These are phyloP conservation scores for Tokudaia muenninki DNA, from an alignment of 2,797 vertebrate genomes.

Conservation along the genomic window DNA sequence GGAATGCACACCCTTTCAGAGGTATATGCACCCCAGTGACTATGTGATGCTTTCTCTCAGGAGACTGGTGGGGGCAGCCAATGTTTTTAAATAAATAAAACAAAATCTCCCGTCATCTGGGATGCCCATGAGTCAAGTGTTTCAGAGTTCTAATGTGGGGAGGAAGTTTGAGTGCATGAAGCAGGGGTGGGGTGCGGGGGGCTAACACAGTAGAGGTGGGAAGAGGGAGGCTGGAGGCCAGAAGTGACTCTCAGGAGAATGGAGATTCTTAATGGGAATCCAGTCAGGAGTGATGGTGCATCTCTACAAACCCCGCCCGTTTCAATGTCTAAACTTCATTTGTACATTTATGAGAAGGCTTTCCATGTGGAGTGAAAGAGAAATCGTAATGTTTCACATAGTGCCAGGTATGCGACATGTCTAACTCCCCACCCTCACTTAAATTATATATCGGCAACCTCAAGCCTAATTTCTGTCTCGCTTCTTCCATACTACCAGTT, in stretches of 20 bases:
- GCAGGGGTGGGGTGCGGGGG: neutral
- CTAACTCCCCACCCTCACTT: too few relatives aligned
- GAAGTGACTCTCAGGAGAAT: neutral
- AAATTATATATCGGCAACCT: neutral
- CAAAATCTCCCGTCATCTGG: constrained; percentile 57
- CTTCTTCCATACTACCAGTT: neutral
- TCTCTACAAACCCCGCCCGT: neutral
- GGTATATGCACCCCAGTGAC: constrained; percentile 52
- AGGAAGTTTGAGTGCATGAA: neutral
- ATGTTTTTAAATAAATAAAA: constrained; percentile 75
- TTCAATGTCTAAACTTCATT: neutral
- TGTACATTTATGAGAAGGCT: neutral
- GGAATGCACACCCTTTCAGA: constrained; percentile 66
- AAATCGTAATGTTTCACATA: neutral
- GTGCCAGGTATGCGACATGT: accelerated
- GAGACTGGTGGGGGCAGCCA: constrained; percentile 64
- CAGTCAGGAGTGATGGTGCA: neutral
- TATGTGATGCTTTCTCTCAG: constrained; percentile 73
- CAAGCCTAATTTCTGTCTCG: neutral
- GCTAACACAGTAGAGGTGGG: neutral
- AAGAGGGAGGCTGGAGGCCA: neutral
- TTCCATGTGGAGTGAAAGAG: too few relatives aligned
- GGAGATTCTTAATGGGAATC: neutral
- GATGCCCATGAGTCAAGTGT: constrained; percentile 46
- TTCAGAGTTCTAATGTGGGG: neutral